Conservation (phyloP, 2,888 invertebrate species). For the Drosophila antonietae region DNA sequence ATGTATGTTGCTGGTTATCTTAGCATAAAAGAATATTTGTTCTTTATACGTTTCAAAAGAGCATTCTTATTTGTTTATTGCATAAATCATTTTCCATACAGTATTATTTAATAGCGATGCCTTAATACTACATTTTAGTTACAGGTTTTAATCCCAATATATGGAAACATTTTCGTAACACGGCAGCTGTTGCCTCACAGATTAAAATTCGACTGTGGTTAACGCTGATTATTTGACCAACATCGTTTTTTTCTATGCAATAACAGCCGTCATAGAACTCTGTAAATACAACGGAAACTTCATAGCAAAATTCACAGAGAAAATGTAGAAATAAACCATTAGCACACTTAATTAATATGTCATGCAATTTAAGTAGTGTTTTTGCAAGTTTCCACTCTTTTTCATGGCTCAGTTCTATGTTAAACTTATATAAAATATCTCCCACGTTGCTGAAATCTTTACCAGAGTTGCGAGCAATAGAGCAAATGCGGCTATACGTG, state of each 20-base stretch:
- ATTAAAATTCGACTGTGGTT: slow-evolving; percentile 94
- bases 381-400: slow-evolving; percentile 98
- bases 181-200: slow-evolving; percentile 95
- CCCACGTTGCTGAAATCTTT: slow-evolving; percentile 87
- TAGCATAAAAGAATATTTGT: no score
- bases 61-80: background rate
- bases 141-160: slow-evolving; percentile 97
- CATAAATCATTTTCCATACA: background rate
- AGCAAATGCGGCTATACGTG: slow-evolving; percentile 96
- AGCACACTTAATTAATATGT: slow-evolving; percentile 92
- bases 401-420: slow-evolving; percentile 92
- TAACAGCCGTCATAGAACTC: slow-evolving; percentile 99
- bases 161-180: slow-evolving; percentile 94
- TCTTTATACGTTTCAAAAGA: no score
- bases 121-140: slow-evolving; percentile 88
- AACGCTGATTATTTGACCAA: slow-evolving; percentile 92
- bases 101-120: no score
- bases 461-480: slow-evolving; percentile 90
- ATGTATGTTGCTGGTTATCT: no score
- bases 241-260: slow-evolving; percentile 96
- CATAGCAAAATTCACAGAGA: slow-evolving; percentile 98
- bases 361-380: slow-evolving; percentile 93
- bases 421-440: slow-evolving; percentile 86
- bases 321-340: slow-evolving; percentile 93
- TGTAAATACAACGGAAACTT: slow-evolving; percentile 95